Conservation (phyloP, 2,888 invertebrate species). For the Balanococcus diminutus region DNA sequence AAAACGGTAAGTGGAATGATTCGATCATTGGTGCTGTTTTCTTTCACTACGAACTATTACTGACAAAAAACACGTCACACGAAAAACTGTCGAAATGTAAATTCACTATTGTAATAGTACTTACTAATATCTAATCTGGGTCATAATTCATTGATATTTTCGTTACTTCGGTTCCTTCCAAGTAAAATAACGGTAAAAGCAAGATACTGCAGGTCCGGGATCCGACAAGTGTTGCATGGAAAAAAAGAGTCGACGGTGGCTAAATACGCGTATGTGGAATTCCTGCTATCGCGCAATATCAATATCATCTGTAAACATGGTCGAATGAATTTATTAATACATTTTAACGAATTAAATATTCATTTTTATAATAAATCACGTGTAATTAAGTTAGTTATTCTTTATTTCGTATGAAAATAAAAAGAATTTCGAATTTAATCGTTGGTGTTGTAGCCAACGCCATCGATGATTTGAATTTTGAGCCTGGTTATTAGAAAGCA, state of each 20-base stretch:
- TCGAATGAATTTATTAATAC: no score
- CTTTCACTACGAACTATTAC: not conserved
- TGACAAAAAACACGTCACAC: slow-evolving; percentile 40
- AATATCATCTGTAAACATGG: not conserved
- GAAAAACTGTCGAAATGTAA: not conserved
- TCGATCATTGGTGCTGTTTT: not conserved
- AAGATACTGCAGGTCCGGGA: not conserved
- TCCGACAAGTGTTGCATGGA: not conserved
- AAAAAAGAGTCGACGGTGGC: not conserved
- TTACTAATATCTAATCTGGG: slow-evolving; percentile 36
- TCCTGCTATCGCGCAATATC: no score
- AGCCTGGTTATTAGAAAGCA: no score
- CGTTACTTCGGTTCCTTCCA: no score
- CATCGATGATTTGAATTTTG: no score
- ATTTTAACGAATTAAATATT: no score
- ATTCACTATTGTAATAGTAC: not conserved
- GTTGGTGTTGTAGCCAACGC: no score
- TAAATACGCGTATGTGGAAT: not conserved
- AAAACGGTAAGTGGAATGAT: slow-evolving; percentile 6
- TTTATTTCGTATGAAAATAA: no score
- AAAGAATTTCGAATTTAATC: no score
- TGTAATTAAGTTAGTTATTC: no score
- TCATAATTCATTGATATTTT: slow-evolving; percentile 42
- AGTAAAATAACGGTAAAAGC: slow-evolving; percentile 46
- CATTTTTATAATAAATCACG: no score